Percentiles rank a stretch among this genome's conserved stretches.
Evolutionary conservation across 1,140 invertebrate species (phyloP).

Genomic region (Babylonia areolata): DNA sequence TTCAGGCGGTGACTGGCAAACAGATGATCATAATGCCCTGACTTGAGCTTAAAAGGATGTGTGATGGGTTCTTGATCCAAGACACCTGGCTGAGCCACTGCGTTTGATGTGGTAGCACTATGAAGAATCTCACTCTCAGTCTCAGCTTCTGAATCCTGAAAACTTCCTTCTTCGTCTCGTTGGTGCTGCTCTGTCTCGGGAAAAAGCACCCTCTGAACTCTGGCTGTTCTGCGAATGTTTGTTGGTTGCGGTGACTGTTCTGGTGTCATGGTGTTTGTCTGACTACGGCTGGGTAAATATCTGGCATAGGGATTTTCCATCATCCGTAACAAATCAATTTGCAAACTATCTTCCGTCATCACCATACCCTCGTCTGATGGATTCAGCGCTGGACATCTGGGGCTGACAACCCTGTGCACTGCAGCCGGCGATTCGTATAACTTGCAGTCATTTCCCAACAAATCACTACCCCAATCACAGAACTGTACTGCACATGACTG

Average conservation of each 20-base stretch:
- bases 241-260: neutral
- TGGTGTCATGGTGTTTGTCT: neutral
- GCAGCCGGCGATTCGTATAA: neutral
- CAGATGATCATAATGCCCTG: neutral
- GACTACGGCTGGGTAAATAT: neutral
- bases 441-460: too few species aligned
- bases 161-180: neutral
- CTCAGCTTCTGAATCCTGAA: neutral
- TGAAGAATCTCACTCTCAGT: neutral
- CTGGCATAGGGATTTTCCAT: neutral
- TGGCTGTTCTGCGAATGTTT: neutral
- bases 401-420: neutral
- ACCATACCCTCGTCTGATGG: neutral
- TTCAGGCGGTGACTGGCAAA: neutral
- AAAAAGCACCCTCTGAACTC: neutral
- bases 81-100: neutral
- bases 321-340: neutral
- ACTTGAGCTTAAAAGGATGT: neutral
- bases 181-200: neutral
- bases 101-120: neutral
- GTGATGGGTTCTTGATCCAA: neutral
- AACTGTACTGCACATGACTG: neutral
- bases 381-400: neutral
- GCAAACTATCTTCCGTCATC: too few species aligned
- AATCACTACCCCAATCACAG: neutral